Percentiles rank a stretch among this genome's conserved stretches.
These are phyloP conservation scores for Cephus runcator DNA, from an alignment of 2,888 invertebrate species.

Conservation along the genomic window DNA sequence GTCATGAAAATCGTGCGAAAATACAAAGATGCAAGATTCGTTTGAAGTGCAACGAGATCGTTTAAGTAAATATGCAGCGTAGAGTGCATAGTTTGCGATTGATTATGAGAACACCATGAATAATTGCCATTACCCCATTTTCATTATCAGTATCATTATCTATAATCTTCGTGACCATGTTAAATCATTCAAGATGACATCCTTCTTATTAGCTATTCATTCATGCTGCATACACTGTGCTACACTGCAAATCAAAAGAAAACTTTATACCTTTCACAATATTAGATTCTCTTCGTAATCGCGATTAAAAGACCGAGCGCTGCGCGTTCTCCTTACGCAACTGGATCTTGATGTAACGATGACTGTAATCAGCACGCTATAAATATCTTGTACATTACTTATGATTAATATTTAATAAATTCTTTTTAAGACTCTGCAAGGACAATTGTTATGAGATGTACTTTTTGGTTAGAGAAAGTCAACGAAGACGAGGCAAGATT, in stretches of 20 bases:
- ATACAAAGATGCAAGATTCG: neutral
- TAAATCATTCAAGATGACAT: neutral
- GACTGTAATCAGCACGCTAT: neutral
- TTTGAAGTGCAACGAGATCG: neutral
- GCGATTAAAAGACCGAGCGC: neutral
- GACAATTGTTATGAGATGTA: neutral
- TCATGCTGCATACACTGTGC: neutral
- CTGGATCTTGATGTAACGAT: neutral
- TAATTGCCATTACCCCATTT: neutral
- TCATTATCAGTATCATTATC: neutral
- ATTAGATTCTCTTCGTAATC: neutral
- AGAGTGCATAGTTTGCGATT: neutral
- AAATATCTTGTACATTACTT: neutral
- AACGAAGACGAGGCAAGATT: neutral
- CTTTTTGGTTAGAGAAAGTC: neutral
- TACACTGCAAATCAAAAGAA: neutral
- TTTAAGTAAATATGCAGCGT: neutral
- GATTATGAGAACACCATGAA: neutral
- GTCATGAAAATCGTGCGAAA: neutral
- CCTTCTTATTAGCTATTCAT: neutral
- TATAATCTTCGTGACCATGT: neutral
- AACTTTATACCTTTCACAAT: neutral
- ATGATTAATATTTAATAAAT: conserved; percentile 3
- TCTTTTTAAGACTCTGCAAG: neutral
- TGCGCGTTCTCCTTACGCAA: neutral